A percentile compares a stretch with the other conserved stretches of the same genome.
Evolutionary conservation across 2,797 vertebrate species (phyloP).

Genomic region (Leuciscus waleckii): DNA sequence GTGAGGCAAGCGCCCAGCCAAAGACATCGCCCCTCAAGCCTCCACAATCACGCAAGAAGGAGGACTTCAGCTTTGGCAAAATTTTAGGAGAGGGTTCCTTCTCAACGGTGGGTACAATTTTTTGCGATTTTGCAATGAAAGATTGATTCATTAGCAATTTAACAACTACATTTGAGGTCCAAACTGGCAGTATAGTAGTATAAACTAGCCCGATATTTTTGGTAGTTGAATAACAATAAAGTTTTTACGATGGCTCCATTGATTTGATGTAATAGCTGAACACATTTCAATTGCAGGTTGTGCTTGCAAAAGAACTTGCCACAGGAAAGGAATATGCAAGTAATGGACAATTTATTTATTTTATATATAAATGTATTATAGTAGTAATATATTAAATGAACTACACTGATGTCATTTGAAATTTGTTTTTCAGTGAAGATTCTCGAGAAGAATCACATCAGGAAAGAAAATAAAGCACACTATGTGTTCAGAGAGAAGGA

Average conservation of each 20-base stretch:
- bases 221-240: slow-evolving; percentile 47
- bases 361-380: not conserved
- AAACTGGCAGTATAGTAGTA: not conserved
- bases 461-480: slow-evolving; percentile 97
- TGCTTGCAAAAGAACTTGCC: slow-evolving; percentile 93
- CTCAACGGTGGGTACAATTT: slow-evolving; percentile 83
- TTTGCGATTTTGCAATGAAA: not conserved
- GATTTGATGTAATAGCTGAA: not conserved
- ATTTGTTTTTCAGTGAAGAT: slow-evolving; percentile 89
- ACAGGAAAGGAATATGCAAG: slow-evolving; percentile 97
- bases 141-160: not conserved
- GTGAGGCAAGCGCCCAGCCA: slow-evolving; percentile 10
- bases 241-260: slow-evolving; percentile 10
- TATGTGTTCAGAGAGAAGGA: slow-evolving; percentile 97
- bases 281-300: slow-evolving; percentile 82
- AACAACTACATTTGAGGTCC: not conserved
- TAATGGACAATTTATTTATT: slow-evolving; percentile 75
- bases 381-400: too few relatives aligned
- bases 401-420: not conserved
- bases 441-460: slow-evolving; percentile 98
- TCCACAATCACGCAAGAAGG: slow-evolving; percentile 91
- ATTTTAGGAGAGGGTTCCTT: slow-evolving; percentile 98
- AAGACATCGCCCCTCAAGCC: slow-evolving; percentile 74
- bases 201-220: not conserved
- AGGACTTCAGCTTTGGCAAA: slow-evolving; percentile 97